A percentile compares a stretch with the other conserved stretches of the same genome.
Evolutionary conservation across 2,113 vertebrate genomes (phyloP).

Genomic region (Steatornis caripensis): DNA sequence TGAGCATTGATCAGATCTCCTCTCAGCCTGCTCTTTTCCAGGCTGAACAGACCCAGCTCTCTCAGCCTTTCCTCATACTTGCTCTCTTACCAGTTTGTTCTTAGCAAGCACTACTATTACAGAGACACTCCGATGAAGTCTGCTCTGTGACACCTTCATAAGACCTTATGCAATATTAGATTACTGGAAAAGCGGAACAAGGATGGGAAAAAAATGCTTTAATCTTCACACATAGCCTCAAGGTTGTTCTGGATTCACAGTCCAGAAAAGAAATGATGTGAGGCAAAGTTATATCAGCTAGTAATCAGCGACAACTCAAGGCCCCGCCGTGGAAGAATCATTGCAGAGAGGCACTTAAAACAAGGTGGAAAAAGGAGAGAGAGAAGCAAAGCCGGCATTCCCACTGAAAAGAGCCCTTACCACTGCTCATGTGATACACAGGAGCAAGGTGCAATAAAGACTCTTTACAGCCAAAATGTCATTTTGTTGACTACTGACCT

Average conservation of each 20-base stretch:
- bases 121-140: neutral
- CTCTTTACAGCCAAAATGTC: slow-evolving; percentile 19
- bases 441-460: neutral
- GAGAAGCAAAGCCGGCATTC: neutral
- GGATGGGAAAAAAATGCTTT: neutral
- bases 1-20: too few species aligned
- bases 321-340: neutral
- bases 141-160: neutral
- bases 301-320: neutral
- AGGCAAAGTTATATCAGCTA: neutral
- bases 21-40: too few species aligned
- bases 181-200: neutral
- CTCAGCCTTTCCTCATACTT: too few species aligned
- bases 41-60: too few species aligned
- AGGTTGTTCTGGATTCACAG: neutral
- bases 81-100: neutral
- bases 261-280: neutral
- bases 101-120: neutral
- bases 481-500: slow-evolving; percentile 46
- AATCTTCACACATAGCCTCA: neutral
- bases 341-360: neutral
- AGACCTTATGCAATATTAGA: neutral
- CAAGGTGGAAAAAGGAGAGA: neutral
- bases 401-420: neutral
- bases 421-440: neutral